These are phyloP conservation scores for Bombus waltoni DNA, from an alignment of 1,140 invertebrate genomes.

Conservation along the genomic window DNA sequence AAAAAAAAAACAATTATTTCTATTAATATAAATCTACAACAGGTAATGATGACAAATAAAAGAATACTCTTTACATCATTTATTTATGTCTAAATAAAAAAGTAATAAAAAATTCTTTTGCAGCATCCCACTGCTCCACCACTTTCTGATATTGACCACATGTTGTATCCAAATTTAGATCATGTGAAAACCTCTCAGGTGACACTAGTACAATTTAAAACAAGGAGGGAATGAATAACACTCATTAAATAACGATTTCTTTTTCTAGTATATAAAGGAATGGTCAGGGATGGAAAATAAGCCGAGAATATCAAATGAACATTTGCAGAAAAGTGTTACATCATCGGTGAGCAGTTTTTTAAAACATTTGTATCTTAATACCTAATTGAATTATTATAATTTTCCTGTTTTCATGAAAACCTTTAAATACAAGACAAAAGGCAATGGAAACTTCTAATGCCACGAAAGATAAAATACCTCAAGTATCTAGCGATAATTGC, in stretches of 20 bases:
- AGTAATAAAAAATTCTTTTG: background rate
- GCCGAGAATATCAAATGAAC: background rate
- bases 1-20: background rate
- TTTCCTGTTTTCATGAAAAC: background rate
- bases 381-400: background rate
- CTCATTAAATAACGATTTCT: too few relatives aligned
- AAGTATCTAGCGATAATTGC: background rate
- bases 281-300: background rate
- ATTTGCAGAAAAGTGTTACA: background rate
- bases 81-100: background rate
- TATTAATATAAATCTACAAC: background rate
- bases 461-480: fast-evolving
- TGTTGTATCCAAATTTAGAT: conserved; percentile 6
- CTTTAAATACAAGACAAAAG: background rate
- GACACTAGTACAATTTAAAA: background rate
- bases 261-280: background rate
- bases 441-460: too few relatives aligned
- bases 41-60: background rate
- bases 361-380: background rate
- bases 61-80: background rate
- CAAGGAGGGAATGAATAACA: background rate
- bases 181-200: background rate
- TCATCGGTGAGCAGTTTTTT: background rate
- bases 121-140: background rate
- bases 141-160: background rate